Evolutionary conservation across 2,113 vertebrate genomes (phyloP).

Genomic region (Microtus oregoni): DNA sequence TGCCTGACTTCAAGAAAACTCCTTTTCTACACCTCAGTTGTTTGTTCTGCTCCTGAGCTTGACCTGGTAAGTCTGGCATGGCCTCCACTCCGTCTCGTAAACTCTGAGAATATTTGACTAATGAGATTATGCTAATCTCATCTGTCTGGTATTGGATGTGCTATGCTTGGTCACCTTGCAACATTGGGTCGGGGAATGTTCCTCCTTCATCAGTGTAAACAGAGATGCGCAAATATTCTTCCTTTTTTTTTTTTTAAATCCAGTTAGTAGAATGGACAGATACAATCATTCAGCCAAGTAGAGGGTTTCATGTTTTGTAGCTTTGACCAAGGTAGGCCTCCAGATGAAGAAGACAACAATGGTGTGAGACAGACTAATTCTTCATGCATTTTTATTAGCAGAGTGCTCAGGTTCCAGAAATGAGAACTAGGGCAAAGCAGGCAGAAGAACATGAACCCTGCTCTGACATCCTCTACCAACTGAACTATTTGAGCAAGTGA

Average conservation of each 20-base stretch:
- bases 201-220: background rate
- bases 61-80: background rate
- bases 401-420: background rate
- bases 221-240: background rate
- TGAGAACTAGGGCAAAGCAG: background rate
- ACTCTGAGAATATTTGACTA: background rate
- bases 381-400: background rate
- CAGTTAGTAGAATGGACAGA: background rate
- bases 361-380: background rate
- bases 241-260: background rate
- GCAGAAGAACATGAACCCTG: fast-evolving
- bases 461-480: background rate
- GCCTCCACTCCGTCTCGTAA: too few relatives aligned
- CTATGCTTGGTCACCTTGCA: background rate
- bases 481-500: background rate
- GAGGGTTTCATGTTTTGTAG: background rate
- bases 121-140: background rate
- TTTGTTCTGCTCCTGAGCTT: background rate
- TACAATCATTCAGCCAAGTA: background rate
- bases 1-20: background rate
- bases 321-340: background rate
- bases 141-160: background rate
- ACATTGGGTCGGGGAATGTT: background rate
- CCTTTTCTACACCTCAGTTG: too few relatives aligned
- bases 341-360: background rate